Evolutionary conservation across 37 sponge, comb jelly and placozoan genomes (phyloP), one percentile per base, ranked within the genome.

Genomic region (Axinella damicornis): DNA sequence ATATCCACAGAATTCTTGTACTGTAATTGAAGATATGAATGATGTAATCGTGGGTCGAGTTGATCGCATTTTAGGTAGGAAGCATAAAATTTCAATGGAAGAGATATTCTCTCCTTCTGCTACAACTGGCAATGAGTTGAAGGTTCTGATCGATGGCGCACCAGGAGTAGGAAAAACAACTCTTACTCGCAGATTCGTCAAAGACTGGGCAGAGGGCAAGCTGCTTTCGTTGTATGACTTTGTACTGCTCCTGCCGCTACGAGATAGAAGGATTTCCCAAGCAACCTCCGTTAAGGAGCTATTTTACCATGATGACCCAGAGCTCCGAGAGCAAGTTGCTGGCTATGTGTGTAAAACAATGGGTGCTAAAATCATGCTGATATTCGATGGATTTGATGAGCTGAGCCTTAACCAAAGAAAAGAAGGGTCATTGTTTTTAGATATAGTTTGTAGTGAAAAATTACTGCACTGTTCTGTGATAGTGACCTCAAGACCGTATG

Each of bases 321-420:
- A 38, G 2, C 73, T 73, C 39, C 22, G 39, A 27, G 21, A 53
- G 56, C 28, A 38, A 53, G 27, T 41, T n/a, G 73, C 27, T 21
- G 2, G 41, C 25, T 28, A 73, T 6, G 38, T 73, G 19, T 28
- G 53, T 19, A 27, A 73, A 46, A 28, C 40, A 53, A 28, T 40
- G 19, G 73, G 73, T 52, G 54, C 25, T 52, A 73, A 73, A 24
- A 40, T 73, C 30, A 30, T 73, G 28, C 55, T 73, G 27, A 73
- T 73, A 22, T 73, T 73, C n/a, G 73, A 73, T 73, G 73, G 73
- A 36, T 73, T 53, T 73, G 73, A 73, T 52, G 73, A 73, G 73
- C 27, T 73, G 5, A 28, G 39, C 22, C 41, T 28, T 6, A 41
- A 40, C 40, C 73, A 73, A 41, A 73, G 73, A 14, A 38, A 39